phyloP scores from a whole-genome alignment of 2,797 vertebrate genomes.

The Trachops cirrhosus region DNA sequence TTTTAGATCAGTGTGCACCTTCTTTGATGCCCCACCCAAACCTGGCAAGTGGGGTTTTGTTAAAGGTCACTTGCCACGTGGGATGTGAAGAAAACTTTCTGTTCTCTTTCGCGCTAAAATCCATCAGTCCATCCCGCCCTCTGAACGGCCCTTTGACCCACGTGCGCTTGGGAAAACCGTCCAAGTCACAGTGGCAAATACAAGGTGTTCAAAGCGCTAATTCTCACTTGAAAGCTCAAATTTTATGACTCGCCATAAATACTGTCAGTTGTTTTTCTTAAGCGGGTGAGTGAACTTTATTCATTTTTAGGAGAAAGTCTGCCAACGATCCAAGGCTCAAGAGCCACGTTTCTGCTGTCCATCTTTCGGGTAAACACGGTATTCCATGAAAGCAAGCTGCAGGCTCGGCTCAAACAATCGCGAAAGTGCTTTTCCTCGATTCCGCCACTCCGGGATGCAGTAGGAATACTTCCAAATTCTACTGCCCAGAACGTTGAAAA shows the following conservation, averaged over 20 bases:
- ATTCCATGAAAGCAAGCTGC: background rate
- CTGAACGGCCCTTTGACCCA: background rate
- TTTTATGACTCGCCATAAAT: background rate
- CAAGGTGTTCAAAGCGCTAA: background rate
- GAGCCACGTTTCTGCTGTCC: background rate
- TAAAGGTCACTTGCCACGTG: background rate
- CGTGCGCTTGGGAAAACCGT: background rate
- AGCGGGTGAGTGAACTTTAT: background rate
- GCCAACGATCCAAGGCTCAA: background rate
- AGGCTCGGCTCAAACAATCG: background rate
- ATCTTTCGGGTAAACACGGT: background rate
- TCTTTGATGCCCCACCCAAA: background rate
- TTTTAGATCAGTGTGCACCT: background rate
- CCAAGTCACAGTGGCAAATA: background rate
- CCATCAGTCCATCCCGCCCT: background rate
- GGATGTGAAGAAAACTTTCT: background rate
- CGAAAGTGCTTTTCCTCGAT: background rate
- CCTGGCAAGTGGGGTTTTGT: background rate
- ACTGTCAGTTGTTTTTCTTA: background rate
- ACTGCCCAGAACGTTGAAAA: background rate
- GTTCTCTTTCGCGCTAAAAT: background rate
- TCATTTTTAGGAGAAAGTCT: background rate
- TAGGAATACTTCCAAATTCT: background rate
- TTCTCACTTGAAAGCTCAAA: conserved; percentile 4
- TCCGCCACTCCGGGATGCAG: no score